These are phyloP conservation scores for Rotaria sp. DNA, from an alignment of 2,888 invertebrate species.

Conservation along the genomic window DNA sequence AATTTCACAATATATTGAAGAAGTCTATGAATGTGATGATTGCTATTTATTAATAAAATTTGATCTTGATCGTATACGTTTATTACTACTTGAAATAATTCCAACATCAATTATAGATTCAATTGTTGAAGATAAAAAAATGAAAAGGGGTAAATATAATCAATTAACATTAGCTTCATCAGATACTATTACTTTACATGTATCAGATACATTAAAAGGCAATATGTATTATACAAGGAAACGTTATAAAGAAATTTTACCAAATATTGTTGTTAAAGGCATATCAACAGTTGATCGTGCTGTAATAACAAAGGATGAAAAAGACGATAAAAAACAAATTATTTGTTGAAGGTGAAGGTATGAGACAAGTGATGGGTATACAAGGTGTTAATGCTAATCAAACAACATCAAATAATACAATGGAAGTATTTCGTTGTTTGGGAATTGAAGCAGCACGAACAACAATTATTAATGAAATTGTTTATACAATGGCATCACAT, in stretches of 20 bases:
- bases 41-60: conserved; percentile 81
- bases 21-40: conserved; percentile 75
- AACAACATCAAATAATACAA: conserved; percentile 84
- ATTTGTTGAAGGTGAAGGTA: conserved; percentile 88
- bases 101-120: conserved; percentile 49
- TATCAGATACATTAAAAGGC: background rate
- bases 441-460: conserved; percentile 92
- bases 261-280: conserved; percentile 73
- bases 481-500: conserved; percentile 90
- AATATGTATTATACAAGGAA: conserved; percentile 51
- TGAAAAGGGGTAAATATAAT: conserved; percentile 43
- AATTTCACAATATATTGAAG: conserved; percentile 74
- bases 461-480: conserved; percentile 90
- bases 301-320: conserved; percentile 81
- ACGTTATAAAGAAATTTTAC: conserved; percentile 69
- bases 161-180: conserved; percentile 66
- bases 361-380: conserved; percentile 76
- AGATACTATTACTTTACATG: conserved; percentile 66
- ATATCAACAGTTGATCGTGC: conserved; percentile 76
- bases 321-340: conserved; percentile 69
- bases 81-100: conserved; percentile 64
- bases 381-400: conserved; percentile 66
- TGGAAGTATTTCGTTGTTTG: conserved; percentile 73
- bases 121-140: conserved; percentile 42
- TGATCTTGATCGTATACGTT: conserved; percentile 74